These are phyloP conservation scores for Patella depressa DNA, from an alignment of 2,888 invertebrate species.

Conservation along the genomic window DNA sequence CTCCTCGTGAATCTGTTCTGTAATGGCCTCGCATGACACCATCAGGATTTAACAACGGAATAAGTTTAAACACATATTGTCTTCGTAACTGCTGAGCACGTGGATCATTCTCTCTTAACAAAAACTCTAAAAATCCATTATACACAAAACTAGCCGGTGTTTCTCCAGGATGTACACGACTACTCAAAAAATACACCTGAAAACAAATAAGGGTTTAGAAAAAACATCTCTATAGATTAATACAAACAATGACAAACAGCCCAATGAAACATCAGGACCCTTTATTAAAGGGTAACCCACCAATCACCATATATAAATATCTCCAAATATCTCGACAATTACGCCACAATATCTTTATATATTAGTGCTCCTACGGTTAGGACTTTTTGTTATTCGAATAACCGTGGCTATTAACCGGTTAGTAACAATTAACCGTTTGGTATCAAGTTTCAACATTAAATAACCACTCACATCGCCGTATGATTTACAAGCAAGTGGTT, in stretches of 20 bases:
- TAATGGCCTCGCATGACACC: constrained; percentile 87
- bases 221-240: background rate
- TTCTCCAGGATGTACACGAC: constrained; percentile 92
- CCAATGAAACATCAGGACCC: background rate
- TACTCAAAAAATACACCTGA: constrained; percentile 86
- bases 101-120: constrained; percentile 81
- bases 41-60: constrained; percentile 93
- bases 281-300: no score
- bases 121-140: constrained; percentile 87
- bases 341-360: no score
- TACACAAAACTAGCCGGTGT: constrained; percentile 92
- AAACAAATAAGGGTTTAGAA: constrained; percentile 22
- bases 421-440: no score
- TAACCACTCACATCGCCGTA: no score
- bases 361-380: no score
- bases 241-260: background rate
- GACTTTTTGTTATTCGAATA: no score
- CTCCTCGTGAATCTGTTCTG: constrained; percentile 85
- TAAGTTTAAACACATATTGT: constrained; percentile 84
- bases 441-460: no score
- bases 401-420: no score
- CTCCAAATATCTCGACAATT: no score
- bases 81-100: constrained; percentile 82
- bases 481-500: no score
- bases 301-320: no score